Conservation (phyloP, 2,113 vertebrate species). For the Lamprologus ornatipinnis region DNA sequence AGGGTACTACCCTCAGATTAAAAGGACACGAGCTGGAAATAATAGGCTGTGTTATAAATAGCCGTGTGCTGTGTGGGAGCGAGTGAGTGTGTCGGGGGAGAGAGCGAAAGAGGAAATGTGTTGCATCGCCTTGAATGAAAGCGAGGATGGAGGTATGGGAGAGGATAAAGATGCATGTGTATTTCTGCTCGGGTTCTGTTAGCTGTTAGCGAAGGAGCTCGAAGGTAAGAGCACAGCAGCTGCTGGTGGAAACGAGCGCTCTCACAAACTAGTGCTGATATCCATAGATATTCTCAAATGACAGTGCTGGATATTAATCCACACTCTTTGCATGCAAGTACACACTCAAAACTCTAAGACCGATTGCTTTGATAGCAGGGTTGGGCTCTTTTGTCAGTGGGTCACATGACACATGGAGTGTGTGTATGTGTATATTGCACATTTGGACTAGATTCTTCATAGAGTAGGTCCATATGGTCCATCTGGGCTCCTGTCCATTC, state of each 20-base stretch:
- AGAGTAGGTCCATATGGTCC: conserved; percentile 43
- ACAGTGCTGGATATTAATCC: not conserved
- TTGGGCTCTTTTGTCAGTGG: not conserved
- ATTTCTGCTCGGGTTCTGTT: not conserved
- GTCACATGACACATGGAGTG: not conserved
- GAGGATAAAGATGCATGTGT: not conserved
- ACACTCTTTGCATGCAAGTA: not conserved
- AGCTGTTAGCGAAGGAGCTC: not conserved
- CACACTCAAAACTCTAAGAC: not conserved
- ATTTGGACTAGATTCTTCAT: conserved; percentile 5
- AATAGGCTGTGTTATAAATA: conserved; percentile 49
- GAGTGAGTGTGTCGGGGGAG: not conserved
- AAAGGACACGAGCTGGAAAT: conserved; percentile 49
- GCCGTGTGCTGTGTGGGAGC: conserved; percentile 2
- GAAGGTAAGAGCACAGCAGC: not conserved
- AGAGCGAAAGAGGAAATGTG: not conserved
- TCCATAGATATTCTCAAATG: not conserved
- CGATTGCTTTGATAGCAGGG: not conserved
- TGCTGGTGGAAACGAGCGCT: not conserved
- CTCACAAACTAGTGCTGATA: not conserved
- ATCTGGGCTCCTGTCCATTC: conserved; percentile 26
- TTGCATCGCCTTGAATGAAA: conserved; percentile 2
- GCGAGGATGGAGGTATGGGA: not conserved
- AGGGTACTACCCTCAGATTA: conserved; percentile 40
- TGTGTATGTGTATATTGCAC: not conserved